phyloP scores from a whole-genome alignment of 2,113 vertebrate genomes.

The Amblyornis subalaris region DNA sequence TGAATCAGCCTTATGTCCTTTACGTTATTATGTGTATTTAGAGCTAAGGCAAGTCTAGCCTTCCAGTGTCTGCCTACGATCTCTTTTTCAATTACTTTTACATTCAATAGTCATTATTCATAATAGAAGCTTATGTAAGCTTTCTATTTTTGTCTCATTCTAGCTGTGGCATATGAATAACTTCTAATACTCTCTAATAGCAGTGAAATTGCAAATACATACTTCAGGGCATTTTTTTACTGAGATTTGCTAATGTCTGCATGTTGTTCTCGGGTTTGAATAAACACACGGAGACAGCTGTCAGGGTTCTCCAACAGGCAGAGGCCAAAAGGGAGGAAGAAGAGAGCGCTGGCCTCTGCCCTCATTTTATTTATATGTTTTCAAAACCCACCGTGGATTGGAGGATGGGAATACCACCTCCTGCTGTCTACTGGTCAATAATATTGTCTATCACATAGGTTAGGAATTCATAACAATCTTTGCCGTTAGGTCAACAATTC shows the following conservation, averaged over 20 bases:
- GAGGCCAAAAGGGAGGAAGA: no score
- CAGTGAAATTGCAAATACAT: not conserved
- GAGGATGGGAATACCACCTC: no score
- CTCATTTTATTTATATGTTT: no score
- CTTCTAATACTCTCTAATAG: slow-evolving; percentile 10
- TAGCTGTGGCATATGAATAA: not conserved
- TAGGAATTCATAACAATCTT: no score
- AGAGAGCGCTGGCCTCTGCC: no score
- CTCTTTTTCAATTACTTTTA: slow-evolving; percentile 26
- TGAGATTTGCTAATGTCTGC: slow-evolving; percentile 9
- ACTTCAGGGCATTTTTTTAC: not conserved
- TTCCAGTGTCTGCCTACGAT: not conserved
- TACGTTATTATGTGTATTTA: not conserved
- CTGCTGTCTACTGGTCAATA: no score
- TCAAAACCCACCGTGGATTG: no score
- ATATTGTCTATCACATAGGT: no score
- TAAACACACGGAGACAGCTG: no score
- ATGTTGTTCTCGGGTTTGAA: no score
- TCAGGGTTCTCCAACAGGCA: no score
- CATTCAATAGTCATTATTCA: not conserved
- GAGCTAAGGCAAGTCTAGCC: not conserved
- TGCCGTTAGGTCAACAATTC: no score
- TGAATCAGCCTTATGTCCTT: not conserved
- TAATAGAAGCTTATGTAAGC: not conserved
- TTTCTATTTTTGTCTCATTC: not conserved